phyloP scores from a whole-genome alignment of 2,888 invertebrate genomes.

The Choreutis nemorana region DNA sequence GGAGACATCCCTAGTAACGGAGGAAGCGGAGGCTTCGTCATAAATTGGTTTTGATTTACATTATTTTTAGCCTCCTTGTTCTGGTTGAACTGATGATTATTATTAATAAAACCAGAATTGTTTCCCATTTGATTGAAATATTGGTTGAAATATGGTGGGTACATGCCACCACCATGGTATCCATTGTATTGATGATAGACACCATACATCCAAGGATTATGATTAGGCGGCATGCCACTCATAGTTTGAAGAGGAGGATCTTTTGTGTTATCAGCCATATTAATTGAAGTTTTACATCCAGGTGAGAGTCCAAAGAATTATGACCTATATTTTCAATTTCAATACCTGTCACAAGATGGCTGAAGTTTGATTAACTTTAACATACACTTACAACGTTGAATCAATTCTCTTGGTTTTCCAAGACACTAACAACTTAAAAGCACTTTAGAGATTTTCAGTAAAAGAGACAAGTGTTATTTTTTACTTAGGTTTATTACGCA shows the following conservation, averaged over 20 bases:
- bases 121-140: constrained; percentile 53
- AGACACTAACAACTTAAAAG: too few species aligned
- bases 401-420: too few species aligned
- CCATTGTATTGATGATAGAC: constrained; percentile 45
- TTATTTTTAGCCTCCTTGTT: constrained; percentile 31
- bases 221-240: constrained; percentile 46
- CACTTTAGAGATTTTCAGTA: too few species aligned
- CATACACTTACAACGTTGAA: too few species aligned
- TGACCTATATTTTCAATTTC: too few species aligned
- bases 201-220: constrained; percentile 53
- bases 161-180: constrained; percentile 48
- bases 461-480: too few species aligned
- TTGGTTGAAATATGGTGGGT: constrained; percentile 59
- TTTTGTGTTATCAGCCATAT: constrained; percentile 49
- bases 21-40: constrained; percentile 33
- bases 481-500: too few species aligned
- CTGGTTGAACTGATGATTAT: constrained; percentile 31
- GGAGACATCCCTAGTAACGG: constrained; percentile 56
- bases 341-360: too few species aligned
- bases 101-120: constrained; percentile 26
- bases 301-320: too few species aligned
- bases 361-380: too few species aligned
- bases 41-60: constrained; percentile 32
- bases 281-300: constrained; percentile 3
- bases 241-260: constrained; percentile 56